Evolutionary conservation across 2,888 invertebrate species (phyloP).

Genomic region (Cataglyphis altisquamis): DNA sequence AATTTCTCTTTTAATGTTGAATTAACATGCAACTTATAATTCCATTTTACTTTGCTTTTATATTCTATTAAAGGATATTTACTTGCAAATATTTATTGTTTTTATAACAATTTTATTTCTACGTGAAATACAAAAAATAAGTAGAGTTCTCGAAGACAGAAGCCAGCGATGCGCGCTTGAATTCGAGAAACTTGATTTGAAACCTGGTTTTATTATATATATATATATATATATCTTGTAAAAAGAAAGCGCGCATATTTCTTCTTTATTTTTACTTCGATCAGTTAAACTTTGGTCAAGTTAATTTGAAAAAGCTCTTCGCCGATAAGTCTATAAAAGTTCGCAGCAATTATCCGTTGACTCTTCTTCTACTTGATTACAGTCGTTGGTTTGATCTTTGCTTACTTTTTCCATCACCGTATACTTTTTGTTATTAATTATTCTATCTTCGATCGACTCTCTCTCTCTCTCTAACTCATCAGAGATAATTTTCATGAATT

Average conservation of each 20-base stretch:
- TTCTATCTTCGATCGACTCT: background rate
- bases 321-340: slow-evolving; percentile 63
- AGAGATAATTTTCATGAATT: slow-evolving; percentile 28
- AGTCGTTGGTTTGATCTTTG: slow-evolving; percentile 46
- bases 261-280: slow-evolving; percentile 58
- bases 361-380: slow-evolving; percentile 27
- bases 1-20: slow-evolving; percentile 2
- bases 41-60: slow-evolving; percentile 14
- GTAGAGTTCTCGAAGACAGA: background rate
- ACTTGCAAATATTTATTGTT: slow-evolving; percentile 1
- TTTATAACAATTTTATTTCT: slow-evolving; percentile 37
- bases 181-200: slow-evolving; percentile 13
- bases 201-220: background rate
- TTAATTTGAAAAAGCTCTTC: slow-evolving; percentile 72
- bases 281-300: slow-evolving; percentile 45
- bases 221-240: slow-evolving; percentile 9
- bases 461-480: background rate
- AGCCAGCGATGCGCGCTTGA: slow-evolving; percentile 37
- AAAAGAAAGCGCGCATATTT: background rate
- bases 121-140: slow-evolving; percentile 9
- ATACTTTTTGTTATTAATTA: background rate
- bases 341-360: slow-evolving; percentile 53
- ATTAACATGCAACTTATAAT: slow-evolving; percentile 23
- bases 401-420: background rate
- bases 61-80: background rate